A percentile compares a stretch with the other conserved stretches of the same genome.
Conservation (phyloP, 2,797 vertebrate genomes). For the Enteromius unitaeniatus region DNA sequence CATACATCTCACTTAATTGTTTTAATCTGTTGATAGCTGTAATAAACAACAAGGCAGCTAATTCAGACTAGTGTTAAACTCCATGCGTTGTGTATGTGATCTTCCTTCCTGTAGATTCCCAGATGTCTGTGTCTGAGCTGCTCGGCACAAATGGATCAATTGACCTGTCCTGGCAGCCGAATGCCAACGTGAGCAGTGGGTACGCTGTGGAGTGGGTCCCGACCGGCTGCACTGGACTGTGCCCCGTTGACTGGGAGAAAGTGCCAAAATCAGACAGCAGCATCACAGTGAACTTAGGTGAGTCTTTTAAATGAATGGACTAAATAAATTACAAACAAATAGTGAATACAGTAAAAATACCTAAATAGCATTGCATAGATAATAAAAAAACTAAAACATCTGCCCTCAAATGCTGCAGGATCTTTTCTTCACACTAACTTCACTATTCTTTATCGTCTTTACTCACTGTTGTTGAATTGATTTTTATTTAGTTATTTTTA, state of each 20-base stretch:
- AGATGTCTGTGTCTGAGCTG: constrained; percentile 48
- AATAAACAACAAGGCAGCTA: not conserved
- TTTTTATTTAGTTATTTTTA: not conserved
- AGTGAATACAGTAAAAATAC: not conserved
- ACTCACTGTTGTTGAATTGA: not conserved
- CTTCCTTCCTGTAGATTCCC: constrained; percentile 60
- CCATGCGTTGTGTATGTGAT: constrained; percentile 8
- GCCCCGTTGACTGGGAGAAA: constrained; percentile 74
- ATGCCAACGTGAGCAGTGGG: constrained; percentile 65
- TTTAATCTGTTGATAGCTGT: not conserved
- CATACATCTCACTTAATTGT: not conserved
- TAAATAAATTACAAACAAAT: no score
- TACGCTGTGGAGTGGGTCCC: constrained; percentile 77
- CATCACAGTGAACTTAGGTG: constrained; percentile 71
- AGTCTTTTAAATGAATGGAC: not conserved
- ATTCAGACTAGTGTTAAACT: not conserved
- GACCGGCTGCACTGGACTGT: constrained; percentile 63
- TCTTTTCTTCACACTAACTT: not conserved
- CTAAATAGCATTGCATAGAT: not conserved
- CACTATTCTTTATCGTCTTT: not conserved
- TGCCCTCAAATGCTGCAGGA: not conserved
- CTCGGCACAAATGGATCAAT: constrained; percentile 60
- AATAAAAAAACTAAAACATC: not conserved
- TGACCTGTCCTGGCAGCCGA: constrained; percentile 70
- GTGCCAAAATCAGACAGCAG: constrained; percentile 66